Conservation (phyloP, 1,140 invertebrate species). For the Hycleus phaleratus region DNA sequence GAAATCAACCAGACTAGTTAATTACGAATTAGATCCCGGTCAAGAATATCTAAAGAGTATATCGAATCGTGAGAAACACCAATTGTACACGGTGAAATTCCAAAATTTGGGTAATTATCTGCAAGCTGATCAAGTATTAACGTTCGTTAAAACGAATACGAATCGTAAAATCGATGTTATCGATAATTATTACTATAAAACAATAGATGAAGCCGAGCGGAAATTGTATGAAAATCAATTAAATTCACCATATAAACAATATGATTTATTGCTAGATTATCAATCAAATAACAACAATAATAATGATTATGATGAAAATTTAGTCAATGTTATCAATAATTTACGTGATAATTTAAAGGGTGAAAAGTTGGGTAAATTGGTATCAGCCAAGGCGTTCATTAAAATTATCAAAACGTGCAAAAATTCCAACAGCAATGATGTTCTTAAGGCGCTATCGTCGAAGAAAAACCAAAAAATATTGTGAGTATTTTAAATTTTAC, state of each 20-base stretch:
- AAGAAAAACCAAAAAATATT: slow-evolving; percentile 46
- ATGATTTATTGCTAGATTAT: too few species aligned
- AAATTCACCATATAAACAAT: too few species aligned
- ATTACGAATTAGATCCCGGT: slow-evolving; percentile 29
- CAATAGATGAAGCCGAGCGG: too few species aligned
- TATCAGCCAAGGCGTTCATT: slow-evolving; percentile 55
- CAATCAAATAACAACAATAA: slow-evolving; percentile 11
- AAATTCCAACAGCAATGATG: slow-evolving; percentile 49
- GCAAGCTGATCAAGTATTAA: slow-evolving; percentile 40
- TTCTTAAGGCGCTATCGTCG: slow-evolving; percentile 52
- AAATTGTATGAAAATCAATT: too few species aligned
- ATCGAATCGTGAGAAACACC: not conserved
- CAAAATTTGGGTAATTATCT: slow-evolving; percentile 49
- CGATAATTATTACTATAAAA: too few species aligned
- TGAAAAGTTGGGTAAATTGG: slow-evolving; percentile 53
- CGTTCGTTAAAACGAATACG: slow-evolving; percentile 24
- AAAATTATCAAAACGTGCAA: slow-evolving; percentile 54
- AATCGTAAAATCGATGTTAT: too few species aligned
- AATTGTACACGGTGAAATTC: slow-evolving; percentile 38
- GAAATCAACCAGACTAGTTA: slow-evolving; percentile 33
- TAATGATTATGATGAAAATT: slow-evolving; percentile 13
- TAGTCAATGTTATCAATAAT: slow-evolving; percentile 49
- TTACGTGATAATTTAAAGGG: slow-evolving; percentile 44
- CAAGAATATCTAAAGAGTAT: not conserved
- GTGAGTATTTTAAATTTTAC: slow-evolving; percentile 38